These are phyloP conservation scores for Papilio gigon DNA, from an alignment of 2,888 invertebrate genomes.

Conservation along the genomic window DNA sequence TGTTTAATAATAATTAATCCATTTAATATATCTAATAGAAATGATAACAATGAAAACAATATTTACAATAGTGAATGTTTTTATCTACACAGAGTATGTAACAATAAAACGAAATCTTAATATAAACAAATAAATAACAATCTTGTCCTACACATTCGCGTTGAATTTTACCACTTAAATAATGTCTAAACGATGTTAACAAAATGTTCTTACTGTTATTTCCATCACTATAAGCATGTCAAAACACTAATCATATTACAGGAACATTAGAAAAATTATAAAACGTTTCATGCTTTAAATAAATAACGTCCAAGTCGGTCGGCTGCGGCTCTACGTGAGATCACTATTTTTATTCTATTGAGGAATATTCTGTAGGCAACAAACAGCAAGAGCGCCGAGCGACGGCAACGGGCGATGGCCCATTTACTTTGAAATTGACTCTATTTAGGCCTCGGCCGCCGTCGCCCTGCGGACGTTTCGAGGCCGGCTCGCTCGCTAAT, in stretches of 20 bases:
- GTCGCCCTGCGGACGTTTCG: constrained; percentile 6
- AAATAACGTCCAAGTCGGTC: constrained; percentile 49
- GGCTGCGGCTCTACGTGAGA: constrained; percentile 63
- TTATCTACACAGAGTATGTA: constrained; percentile 55
- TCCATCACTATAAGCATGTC: constrained; percentile 28
- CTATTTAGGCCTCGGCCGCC: constrained; percentile 37
- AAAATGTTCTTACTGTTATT: constrained; percentile 39
- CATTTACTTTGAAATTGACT: constrained; percentile 20
- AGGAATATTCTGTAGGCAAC: constrained; percentile 43
- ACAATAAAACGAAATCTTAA: constrained; percentile 60
- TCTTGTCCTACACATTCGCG: constrained; percentile 53
- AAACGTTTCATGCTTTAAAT: constrained; percentile 42
- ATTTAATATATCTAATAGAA: constrained; percentile 68
- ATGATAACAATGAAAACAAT: constrained; percentile 72
- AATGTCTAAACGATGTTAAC: constrained; percentile 23
- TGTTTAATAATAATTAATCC: constrained; percentile 52
- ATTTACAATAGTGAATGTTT: constrained; percentile 65
- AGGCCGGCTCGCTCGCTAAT: constrained; percentile 12
- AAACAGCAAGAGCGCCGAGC: constrained; percentile 37
- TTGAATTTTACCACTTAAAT: constrained; percentile 34
- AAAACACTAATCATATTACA: constrained; percentile 37
- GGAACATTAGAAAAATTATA: constrained; percentile 33
- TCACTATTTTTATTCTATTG: constrained; percentile 57
- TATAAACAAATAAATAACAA: constrained; percentile 76
- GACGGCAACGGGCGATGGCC: constrained; percentile 33